Conservation (phyloP, 2,797 vertebrate species). For the Phrynocephalus forsythii region DNA sequence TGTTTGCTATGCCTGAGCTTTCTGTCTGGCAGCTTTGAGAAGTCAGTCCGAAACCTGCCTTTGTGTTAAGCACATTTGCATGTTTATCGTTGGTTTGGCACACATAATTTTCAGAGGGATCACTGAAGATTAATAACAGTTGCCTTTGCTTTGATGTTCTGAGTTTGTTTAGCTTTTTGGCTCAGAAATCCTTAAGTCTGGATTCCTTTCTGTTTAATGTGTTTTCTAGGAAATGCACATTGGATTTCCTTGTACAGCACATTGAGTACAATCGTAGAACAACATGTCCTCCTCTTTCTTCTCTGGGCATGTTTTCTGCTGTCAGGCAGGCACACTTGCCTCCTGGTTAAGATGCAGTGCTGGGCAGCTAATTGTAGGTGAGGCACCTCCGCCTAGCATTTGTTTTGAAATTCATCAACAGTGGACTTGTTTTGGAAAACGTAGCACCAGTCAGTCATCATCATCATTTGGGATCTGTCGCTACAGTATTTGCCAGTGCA, state of each 20-base stretch:
- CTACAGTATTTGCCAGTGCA: neutral
- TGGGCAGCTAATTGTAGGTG: neutral
- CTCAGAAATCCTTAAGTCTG: neutral
- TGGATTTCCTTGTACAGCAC: neutral
- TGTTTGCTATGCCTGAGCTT: neutral
- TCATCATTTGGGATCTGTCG: neutral
- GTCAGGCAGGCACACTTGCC: neutral
- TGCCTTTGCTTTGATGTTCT: neutral
- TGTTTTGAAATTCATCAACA: neutral
- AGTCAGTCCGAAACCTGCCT: neutral
- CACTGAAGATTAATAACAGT: neutral
- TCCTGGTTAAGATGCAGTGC: neutral
- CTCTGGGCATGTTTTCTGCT: neutral
- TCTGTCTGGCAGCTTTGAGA: neutral
- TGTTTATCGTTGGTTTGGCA: neutral
- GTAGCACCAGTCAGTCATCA: neutral
- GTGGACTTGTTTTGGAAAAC: neutral
- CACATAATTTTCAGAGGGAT: neutral
- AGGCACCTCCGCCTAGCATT: neutral
- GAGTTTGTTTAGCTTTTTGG: neutral
- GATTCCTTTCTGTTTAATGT: neutral
- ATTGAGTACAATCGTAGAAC: neutral
- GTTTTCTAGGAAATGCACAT: neutral
- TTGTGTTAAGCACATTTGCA: too few relatives aligned
- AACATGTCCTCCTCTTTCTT: neutral